Evolutionary conservation across 2,113 vertebrate genomes (phyloP).

Genomic region (Myanophis thanlyinensis): DNA sequence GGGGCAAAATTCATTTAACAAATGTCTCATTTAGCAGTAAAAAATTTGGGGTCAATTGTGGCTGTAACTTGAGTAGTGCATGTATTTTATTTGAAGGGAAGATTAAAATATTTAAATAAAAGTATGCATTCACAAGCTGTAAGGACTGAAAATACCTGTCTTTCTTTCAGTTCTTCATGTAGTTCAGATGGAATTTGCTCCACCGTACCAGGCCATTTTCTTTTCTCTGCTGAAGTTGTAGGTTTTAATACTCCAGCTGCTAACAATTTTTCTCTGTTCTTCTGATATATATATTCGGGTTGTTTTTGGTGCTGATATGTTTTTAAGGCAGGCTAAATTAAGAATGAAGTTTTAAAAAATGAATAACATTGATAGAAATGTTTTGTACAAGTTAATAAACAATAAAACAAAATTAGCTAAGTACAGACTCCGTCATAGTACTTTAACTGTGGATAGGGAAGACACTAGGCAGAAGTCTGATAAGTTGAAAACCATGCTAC

Average conservation of each 20-base stretch:
- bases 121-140: not conserved
- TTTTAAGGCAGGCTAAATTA: slow-evolving; percentile 68
- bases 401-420: not conserved
- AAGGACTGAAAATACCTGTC: slow-evolving; percentile 63
- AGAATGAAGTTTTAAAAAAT: not conserved
- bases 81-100: not conserved
- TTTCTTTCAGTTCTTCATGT: slow-evolving; percentile 54
- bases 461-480: not conserved
- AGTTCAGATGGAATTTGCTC: slow-evolving; percentile 47
- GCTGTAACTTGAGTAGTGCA: not conserved
- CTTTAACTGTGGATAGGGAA: not conserved
- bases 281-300: slow-evolving; percentile 58
- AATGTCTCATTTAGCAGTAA: not conserved
- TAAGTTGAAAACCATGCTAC: not conserved
- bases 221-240: slow-evolving; percentile 21
- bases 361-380: not conserved
- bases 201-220: not conserved
- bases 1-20: not conserved
- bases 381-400: not conserved
- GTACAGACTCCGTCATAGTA: not conserved
- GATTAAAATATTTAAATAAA: not conserved
- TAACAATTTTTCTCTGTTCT: slow-evolving; percentile 51
- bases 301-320: slow-evolving; percentile 66
- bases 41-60: not conserved
- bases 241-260: slow-evolving; percentile 46